phyloP scores from a whole-genome alignment of 1,140 invertebrate genomes.

The Ostrea denselamellosa region DNA sequence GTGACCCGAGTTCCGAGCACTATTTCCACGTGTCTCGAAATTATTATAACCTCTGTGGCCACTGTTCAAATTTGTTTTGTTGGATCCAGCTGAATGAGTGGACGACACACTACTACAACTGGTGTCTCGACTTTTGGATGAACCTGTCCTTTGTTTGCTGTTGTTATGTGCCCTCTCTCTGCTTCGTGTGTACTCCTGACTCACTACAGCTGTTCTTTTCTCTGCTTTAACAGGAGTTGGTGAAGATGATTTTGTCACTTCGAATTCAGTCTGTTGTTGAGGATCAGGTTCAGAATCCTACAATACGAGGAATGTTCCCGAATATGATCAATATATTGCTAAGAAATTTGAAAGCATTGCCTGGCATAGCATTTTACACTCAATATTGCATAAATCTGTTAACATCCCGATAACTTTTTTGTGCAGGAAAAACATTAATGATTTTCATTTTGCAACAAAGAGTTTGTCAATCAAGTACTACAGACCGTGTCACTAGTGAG shows the following conservation, averaged over 20 bases:
- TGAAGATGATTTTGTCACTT: conserved; percentile 34
- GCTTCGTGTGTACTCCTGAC: conserved; percentile 54
- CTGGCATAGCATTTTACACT: no score
- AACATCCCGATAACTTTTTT: no score
- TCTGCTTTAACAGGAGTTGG: conserved; percentile 33
- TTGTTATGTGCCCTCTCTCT: conserved; percentile 47
- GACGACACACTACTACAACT: conserved; percentile 72
- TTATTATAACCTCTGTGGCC: conserved; percentile 7
- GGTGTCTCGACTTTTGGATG: conserved; percentile 61
- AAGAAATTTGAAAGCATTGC: no score
- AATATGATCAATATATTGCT: no score
- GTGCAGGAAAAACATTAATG: no score
- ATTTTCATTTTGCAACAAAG: not conserved
- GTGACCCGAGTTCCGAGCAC: conserved; percentile 16
- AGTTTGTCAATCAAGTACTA: conserved; percentile 19
- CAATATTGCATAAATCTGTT: no score
- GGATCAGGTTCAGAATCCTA: conserved; percentile 56
- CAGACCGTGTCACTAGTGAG: conserved; percentile 74
- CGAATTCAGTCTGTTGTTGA: conserved; percentile 43
- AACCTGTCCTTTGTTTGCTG: conserved; percentile 51
- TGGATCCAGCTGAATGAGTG: conserved; percentile 57
- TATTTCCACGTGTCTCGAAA: not conserved
- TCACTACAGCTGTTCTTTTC: conserved; percentile 30
- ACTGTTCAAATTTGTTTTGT: not conserved
- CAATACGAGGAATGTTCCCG: not conserved